Evolutionary conservation across 1,140 invertebrate genomes (phyloP).

Genomic region (Luehdorfia chinensis): DNA sequence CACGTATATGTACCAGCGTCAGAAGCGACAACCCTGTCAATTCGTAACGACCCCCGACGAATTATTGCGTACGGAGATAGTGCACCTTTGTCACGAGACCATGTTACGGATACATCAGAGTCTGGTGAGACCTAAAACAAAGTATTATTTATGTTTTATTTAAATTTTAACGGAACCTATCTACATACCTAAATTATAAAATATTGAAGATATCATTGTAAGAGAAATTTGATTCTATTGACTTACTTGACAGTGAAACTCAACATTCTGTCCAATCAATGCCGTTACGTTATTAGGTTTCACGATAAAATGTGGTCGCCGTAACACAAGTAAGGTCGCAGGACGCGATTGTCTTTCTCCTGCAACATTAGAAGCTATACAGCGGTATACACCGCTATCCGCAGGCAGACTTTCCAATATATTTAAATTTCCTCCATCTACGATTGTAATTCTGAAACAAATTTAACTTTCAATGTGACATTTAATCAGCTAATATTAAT

Average conservation of each 20-base stretch:
- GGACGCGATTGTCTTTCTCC: slow-evolving; percentile 87
- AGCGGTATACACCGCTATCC: slow-evolving; percentile 92
- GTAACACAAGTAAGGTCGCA: slow-evolving; percentile 86
- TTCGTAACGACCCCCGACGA: slow-evolving; percentile 59
- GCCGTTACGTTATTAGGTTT: slow-evolving; percentile 74
- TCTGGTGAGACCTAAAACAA: slow-evolving; percentile 61
- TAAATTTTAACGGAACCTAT: no score
- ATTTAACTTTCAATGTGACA: no score
- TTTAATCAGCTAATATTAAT: no score
- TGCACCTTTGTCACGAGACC: slow-evolving; percentile 59
- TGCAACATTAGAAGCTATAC: slow-evolving; percentile 91
- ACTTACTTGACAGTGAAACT: slow-evolving; percentile 75
- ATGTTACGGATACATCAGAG: slow-evolving; percentile 64
- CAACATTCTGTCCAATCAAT: slow-evolving; percentile 70
- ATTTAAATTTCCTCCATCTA: slow-evolving; percentile 89
- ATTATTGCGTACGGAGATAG: slow-evolving; percentile 66
- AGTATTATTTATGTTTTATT: no score
- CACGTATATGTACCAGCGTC: slow-evolving; percentile 73
- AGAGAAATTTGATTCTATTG: neutral
- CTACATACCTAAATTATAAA: no score
- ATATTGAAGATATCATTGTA: no score
- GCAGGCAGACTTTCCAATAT: slow-evolving; percentile 88
- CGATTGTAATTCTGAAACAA: slow-evolving; percentile 64
- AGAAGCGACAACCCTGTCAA: slow-evolving; percentile 59
- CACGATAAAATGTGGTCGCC: slow-evolving; percentile 75